phyloP scores from a whole-genome alignment of 2,797 vertebrate genomes.

The Mallotus villosus region DNA sequence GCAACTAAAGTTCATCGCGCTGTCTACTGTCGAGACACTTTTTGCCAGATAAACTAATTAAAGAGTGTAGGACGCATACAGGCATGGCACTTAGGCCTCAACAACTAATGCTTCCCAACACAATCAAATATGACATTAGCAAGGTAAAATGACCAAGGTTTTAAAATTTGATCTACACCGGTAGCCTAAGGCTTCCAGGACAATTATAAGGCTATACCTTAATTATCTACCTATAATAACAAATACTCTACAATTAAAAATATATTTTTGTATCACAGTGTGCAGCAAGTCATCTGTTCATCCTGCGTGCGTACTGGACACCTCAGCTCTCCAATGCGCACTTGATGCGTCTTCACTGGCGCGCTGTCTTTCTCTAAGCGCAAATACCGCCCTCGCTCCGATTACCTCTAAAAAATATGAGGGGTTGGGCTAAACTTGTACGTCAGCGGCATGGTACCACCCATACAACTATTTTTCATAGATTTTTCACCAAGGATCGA shows the following conservation, averaged over 20 bases:
- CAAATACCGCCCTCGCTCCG: constrained; percentile 31
- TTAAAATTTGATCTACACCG: no score
- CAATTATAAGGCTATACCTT: no score
- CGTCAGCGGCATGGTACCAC: constrained; percentile 64
- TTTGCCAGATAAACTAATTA: background rate
- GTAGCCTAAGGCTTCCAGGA: no score
- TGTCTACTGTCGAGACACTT: background rate
- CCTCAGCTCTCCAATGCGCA: constrained; percentile 41
- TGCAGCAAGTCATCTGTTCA: background rate
- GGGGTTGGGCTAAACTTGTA: constrained; percentile 53
- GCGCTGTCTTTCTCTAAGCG: constrained; percentile 29
- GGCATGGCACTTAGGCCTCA: background rate
- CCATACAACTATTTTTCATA: background rate
- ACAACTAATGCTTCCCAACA: background rate
- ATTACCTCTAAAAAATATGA: constrained; percentile 42
- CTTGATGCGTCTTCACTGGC: constrained; percentile 45
- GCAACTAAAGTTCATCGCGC: constrained; percentile 64
- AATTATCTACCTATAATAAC: no score
- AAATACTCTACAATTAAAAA: no score
- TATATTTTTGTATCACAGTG: background rate
- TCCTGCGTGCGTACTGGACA: constrained; percentile 1
- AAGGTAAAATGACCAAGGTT: no score
- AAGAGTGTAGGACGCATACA: constrained; percentile 5
- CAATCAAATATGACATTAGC: no score
- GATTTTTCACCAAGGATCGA: background rate